Evolutionary conservation across 2,888 invertebrate species (phyloP).

Genomic region (Mythimna ferrago): DNA sequence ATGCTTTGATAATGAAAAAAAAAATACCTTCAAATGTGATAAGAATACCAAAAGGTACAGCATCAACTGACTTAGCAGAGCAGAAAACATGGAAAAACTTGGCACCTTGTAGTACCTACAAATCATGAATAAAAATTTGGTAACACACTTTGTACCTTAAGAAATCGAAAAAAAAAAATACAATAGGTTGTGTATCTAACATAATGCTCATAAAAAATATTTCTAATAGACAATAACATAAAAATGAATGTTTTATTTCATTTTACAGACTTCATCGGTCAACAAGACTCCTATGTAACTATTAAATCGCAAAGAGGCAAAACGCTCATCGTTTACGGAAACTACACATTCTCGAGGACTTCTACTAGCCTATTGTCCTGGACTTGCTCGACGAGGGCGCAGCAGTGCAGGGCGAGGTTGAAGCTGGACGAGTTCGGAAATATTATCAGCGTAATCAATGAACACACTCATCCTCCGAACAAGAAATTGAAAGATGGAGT

Average conservation of each 20-base stretch:
- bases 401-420: constrained; percentile 17
- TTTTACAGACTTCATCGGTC: constrained; percentile 10
- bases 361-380: constrained; percentile 20
- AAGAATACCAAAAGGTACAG: background rate
- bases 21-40: background rate
- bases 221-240: background rate
- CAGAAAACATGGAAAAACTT: background rate
- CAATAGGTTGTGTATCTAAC: background rate
- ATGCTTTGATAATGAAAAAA: constrained; percentile 1
- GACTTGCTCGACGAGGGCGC: constrained; percentile 28
- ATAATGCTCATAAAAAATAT: background rate
- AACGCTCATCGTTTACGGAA: constrained; percentile 28
- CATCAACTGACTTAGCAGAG: background rate
- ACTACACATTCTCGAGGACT: constrained; percentile 35
- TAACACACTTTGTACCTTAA: background rate
- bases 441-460: constrained; percentile 22
- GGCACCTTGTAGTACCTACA: background rate
- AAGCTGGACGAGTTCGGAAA: constrained; percentile 17
- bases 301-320: constrained; percentile 43
- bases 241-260: constrained; percentile 8
- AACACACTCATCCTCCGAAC: constrained; percentile 35
- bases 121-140: background rate
- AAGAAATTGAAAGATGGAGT: constrained; percentile 6
- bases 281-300: constrained; percentile 13
- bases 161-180: background rate